A percentile compares a stretch with the other conserved stretches of the same genome.
phyloP scores from a whole-genome alignment of 2,888 invertebrate genomes.

The Halocaridina rubra region DNA sequence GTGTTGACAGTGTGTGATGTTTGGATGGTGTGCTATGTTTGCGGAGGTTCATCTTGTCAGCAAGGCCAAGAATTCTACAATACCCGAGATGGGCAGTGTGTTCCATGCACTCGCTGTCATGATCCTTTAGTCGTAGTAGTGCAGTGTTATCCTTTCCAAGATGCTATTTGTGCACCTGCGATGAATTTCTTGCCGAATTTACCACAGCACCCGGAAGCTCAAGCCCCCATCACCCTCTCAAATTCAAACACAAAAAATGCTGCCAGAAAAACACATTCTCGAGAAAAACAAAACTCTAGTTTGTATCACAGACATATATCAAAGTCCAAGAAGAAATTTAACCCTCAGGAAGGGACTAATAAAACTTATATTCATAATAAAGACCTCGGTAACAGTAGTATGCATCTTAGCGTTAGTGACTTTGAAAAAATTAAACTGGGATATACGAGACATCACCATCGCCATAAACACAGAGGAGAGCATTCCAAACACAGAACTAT shows the following conservation, averaged over 20 bases:
- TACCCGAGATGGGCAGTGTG: slow-evolving; percentile 33
- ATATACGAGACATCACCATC: slow-evolving; percentile 16
- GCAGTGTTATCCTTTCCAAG: slow-evolving; percentile 34
- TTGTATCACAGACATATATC: no score
- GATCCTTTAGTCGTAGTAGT: slow-evolving; percentile 39
- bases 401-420: neutral
- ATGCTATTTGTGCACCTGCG: slow-evolving; percentile 46
- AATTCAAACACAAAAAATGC: neutral
- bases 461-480: slow-evolving; percentile 23
- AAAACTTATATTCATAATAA: no score
- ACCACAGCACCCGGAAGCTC: slow-evolving; percentile 15
- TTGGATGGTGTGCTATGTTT: slow-evolving; percentile 32
- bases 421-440: slow-evolving; percentile 13
- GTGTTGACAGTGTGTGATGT: slow-evolving; percentile 44
- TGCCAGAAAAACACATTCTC: neutral
- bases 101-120: slow-evolving; percentile 41
- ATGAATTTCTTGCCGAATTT: slow-evolving; percentile 24
- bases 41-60: slow-evolving; percentile 27
- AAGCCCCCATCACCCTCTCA: slow-evolving; percentile 45
- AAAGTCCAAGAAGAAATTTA: no score
- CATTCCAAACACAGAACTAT: neutral
- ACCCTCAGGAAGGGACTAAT: no score
- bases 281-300: neutral
- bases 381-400: no score
- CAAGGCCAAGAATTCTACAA: slow-evolving; percentile 40